Base-by-base conservation (phyloP, 2,888 invertebrate species). In the Platynereis dumerilii region DNA sequence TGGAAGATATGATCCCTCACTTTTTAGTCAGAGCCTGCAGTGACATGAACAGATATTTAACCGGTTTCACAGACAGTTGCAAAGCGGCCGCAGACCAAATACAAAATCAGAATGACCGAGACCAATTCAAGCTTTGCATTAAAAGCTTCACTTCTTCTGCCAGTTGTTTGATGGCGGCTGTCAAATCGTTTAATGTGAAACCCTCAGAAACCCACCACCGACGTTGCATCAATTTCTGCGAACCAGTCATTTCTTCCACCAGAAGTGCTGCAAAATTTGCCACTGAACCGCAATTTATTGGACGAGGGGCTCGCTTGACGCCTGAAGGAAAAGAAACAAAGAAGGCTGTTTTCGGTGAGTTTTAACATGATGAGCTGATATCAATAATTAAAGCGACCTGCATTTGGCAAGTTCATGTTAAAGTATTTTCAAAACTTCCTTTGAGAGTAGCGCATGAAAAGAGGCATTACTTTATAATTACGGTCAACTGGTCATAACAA, bases 91-190 rank as follows among this genome's bases (percentile, higher is more conserved):
- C 77, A 28, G 78, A 79, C 64, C 76, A 77, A 64, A 73, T 76
- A 0, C 24, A 65, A 0, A 78, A 78, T 58, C 52, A 72, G 12
- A 67, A 73, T 20, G 74, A 77, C 17, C 69, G 76, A 61, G 79
- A 80, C 55, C 80, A 80, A 72, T 80, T 80, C 65, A 80, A 79
- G 67, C 71, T 79, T 15, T 79, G 80, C 59, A 70, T 80, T 24
- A 80, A 80, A 64, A 78, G 78, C 64, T 75, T 80, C 12, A 80
- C 80, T 0, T 75, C 80, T 34, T 78, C 78, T 24, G 78, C 79
- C 2, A 77, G 79, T 29, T 78, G 79, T 66, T 71, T 80, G 26
- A 75, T 81, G 28, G 73, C 80, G 28, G 78, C 79, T 69, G 77
- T 81, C 26, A 78, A 78, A 60, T 73, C 75, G 20, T 80, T 79